Conservation (phyloP, 2,113 vertebrate species). For the Trematocara stigmaticum region DNA sequence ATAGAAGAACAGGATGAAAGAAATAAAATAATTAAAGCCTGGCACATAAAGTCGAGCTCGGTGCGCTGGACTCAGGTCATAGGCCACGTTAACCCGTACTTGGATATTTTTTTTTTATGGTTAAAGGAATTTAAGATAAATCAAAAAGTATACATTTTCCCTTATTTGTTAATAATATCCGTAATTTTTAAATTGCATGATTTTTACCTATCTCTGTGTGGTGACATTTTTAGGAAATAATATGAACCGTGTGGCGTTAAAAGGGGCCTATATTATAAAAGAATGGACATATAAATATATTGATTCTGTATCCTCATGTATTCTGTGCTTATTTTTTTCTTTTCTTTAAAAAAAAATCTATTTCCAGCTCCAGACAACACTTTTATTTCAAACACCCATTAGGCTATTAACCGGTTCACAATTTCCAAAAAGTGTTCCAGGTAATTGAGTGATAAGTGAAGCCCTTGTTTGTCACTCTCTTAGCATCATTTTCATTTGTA, state of each 20-base stretch:
- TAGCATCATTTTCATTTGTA: constrained; percentile 48
- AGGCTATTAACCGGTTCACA: constrained; percentile 30
- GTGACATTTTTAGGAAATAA: background rate
- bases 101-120: background rate
- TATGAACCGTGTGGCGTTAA: background rate
- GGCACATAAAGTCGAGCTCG: background rate
- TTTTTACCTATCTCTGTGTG: background rate
- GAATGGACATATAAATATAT: background rate
- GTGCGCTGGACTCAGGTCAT: background rate
- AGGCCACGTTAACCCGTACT: background rate
- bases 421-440: constrained; percentile 21
- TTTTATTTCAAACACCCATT: constrained; percentile 21
- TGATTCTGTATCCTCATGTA: background rate
- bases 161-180: background rate
- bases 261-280: background rate
- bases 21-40: background rate
- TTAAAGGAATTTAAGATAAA: background rate
- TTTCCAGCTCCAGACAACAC: background rate
- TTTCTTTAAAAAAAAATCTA: background rate
- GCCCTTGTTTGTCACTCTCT: constrained; percentile 44
- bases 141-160: background rate
- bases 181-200: background rate
- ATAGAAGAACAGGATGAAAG: background rate
- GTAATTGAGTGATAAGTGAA: constrained; percentile 57
- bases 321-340: background rate